Percentiles rank a stretch among this genome's conserved stretches.
Conservation (phyloP, 2,797 vertebrate genomes). For the Atherinosoma microstoma region DNA sequence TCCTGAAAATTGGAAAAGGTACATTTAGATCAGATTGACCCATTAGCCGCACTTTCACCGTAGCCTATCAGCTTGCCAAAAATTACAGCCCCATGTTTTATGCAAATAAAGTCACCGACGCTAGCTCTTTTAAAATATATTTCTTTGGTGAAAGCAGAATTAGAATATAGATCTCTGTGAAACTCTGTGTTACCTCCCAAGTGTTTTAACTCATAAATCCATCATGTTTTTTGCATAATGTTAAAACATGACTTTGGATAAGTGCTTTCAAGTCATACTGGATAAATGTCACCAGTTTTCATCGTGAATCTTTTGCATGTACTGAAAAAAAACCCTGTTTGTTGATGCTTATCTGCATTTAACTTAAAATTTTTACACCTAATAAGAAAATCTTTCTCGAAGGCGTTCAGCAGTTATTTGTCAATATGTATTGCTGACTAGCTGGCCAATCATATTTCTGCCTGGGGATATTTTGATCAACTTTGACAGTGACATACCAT, state of each 20-base stretch:
- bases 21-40: conserved; percentile 34
- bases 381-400: neutral
- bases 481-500: neutral
- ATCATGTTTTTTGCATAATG: conserved; percentile 15
- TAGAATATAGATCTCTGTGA: conserved; percentile 4
- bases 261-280: neutral
- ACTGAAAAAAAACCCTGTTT: neutral
- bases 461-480: no score
- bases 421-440: neutral
- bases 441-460: neutral
- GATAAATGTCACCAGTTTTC: neutral
- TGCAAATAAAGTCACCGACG: conserved; percentile 34
- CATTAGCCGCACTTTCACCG: conserved; percentile 29
- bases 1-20: conserved; percentile 24
- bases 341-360: neutral
- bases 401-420: neutral
- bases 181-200: conserved; percentile 14
- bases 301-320: neutral
- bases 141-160: conserved; percentile 4
- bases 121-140: conserved; percentile 5
- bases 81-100: conserved; percentile 22
- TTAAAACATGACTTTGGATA: conserved; percentile 10
- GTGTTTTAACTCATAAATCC: conserved; percentile 1
- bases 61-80: conserved; percentile 22
- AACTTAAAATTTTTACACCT: neutral